Conservation (phyloP, 2,113 vertebrate genomes). For the Turdus rufiventris region DNA sequence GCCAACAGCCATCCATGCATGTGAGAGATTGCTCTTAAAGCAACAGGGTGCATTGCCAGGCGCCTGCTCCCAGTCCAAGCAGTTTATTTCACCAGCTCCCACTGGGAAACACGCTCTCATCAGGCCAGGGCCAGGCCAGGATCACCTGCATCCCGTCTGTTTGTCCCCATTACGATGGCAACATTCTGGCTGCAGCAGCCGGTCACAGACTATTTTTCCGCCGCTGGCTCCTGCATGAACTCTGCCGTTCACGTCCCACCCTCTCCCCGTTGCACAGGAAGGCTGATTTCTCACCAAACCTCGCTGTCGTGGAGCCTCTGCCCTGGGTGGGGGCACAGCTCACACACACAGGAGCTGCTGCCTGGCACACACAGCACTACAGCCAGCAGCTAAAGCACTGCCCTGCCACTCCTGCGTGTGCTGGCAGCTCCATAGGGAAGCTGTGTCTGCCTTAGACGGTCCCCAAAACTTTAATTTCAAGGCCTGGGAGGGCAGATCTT, state of each 20-base stretch:
- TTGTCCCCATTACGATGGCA: slow-evolving; percentile 49
- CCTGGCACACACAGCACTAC: background rate
- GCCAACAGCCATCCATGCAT: slow-evolving; percentile 60
- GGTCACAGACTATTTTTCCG: background rate
- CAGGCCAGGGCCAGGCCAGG: background rate
- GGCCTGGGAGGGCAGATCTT: background rate
- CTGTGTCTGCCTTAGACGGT: background rate
- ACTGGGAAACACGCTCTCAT: background rate
- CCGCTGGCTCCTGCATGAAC: slow-evolving; percentile 39
- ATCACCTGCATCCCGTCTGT: slow-evolving; percentile 8
- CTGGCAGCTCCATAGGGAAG: background rate
- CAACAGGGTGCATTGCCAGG: slow-evolving; percentile 10
- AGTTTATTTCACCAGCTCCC: background rate
- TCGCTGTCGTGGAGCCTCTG: background rate
- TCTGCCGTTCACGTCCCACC: slow-evolving; percentile 28
- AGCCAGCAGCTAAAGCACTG: background rate
- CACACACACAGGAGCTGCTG: background rate
- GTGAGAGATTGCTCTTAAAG: slow-evolving; percentile 74
- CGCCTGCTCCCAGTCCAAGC: background rate
- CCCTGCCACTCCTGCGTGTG: background rate
- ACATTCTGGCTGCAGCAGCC: background rate
- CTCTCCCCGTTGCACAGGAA: slow-evolving; percentile 26
- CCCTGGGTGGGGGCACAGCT: background rate
- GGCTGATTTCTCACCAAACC: background rate
- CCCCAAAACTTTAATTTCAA: background rate